Evolutionary conservation across 2,888 invertebrate species (phyloP).

Genomic region (Drosophila lutescens): DNA sequence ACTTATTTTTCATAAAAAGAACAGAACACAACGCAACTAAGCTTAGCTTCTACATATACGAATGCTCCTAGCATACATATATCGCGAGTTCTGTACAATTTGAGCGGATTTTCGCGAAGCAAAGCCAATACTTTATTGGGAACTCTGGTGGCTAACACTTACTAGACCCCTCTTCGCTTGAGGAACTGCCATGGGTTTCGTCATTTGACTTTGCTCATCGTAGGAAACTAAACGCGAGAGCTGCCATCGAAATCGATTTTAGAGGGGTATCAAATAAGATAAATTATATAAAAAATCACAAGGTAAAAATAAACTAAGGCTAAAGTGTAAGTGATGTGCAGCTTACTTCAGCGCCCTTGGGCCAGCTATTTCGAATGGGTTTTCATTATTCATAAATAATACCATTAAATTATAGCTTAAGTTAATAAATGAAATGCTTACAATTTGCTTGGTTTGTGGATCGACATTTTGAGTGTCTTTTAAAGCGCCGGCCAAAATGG

Average conservation of each 20-base stretch:
- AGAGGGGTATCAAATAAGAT: slow-evolving; percentile 17
- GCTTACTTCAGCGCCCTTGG: slow-evolving; percentile 46
- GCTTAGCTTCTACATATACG: slow-evolving; percentile 26
- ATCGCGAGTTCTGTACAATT: slow-evolving; percentile 44
- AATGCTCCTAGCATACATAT: slow-evolving; percentile 16
- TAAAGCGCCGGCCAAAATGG: slow-evolving; percentile 89
- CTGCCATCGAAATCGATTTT: slow-evolving; percentile 55
- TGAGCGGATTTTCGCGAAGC: slow-evolving; percentile 54
- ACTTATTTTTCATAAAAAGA: not conserved
- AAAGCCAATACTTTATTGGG: slow-evolving; percentile 43
- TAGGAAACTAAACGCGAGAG: slow-evolving; percentile 80
- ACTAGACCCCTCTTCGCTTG: slow-evolving; percentile 55
- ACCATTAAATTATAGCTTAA: slow-evolving; percentile 32
- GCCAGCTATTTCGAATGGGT: slow-evolving; percentile 60
- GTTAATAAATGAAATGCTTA: slow-evolving; percentile 85
- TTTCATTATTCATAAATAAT: slow-evolving; percentile 46
- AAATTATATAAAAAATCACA: slow-evolving; percentile 28
- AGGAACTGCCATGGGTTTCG: slow-evolving; percentile 25
- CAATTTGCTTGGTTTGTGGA: slow-evolving; percentile 87
- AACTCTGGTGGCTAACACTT: slow-evolving; percentile 58
- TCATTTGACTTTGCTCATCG: slow-evolving; percentile 68
- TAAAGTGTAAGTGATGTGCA: slow-evolving; percentile 25
- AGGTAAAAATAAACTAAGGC: slow-evolving; percentile 9
- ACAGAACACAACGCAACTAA: slow-evolving; percentile 35
- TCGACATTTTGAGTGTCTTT: slow-evolving; percentile 88